These are phyloP conservation scores for Orientallactaga sibirica DNA, from an alignment of 2,797 vertebrate species.

Conservation along the genomic window DNA sequence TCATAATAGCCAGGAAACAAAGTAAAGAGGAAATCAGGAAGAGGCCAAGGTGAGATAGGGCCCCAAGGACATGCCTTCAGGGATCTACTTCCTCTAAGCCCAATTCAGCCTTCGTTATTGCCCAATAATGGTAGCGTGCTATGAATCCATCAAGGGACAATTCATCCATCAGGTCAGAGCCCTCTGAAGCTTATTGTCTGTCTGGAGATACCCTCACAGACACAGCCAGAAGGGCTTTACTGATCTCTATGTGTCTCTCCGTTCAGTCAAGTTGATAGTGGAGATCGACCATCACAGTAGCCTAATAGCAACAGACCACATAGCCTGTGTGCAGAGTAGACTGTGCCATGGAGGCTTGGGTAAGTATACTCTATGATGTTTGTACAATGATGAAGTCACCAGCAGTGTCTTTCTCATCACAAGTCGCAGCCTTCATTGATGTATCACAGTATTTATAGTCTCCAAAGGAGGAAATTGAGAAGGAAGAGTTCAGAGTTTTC, in stretches of 20 bases:
- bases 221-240: background rate
- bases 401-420: background rate
- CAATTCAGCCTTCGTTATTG: background rate
- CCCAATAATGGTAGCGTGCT: background rate
- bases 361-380: background rate
- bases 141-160: background rate
- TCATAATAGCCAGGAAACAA: background rate
- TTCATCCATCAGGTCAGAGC: background rate
- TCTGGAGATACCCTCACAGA: background rate
- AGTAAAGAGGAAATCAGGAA: background rate
- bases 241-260: background rate
- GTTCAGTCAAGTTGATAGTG: too few relatives aligned
- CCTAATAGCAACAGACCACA: background rate
- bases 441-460: background rate
- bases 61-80: background rate
- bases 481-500: conserved; percentile 8
- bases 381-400: background rate
- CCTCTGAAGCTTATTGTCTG: background rate
- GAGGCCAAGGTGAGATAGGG: background rate
- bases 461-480: background rate
- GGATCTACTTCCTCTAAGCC: background rate
- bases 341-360: background rate
- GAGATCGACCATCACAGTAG: background rate
- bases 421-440: background rate
- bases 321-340: background rate